Evolutionary conservation across 2,888 invertebrate species (phyloP), one percentile per base, ranked within the genome.

Genomic region (Campoplex nolae): DNA sequence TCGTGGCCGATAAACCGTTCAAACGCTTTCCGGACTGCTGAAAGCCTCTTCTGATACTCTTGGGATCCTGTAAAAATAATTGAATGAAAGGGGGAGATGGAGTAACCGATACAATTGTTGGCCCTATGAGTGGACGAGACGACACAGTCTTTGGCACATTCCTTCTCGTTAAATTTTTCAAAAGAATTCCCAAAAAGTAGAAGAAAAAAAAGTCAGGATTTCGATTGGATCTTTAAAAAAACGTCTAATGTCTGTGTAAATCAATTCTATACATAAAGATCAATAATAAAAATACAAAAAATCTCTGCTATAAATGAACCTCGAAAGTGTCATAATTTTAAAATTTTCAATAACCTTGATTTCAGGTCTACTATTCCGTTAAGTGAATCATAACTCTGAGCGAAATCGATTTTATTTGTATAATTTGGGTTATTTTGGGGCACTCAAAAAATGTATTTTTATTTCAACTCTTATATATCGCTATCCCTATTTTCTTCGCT

Each of bases 51-150:
- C 71, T 38, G 67, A 80, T 84, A 77, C 83, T 78, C 85, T 62
- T 85, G 65, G 83, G 76, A 81, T 83, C 85, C 73, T 85, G 87
- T 86, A 86, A 89, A 90, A 89, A 89, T 89, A 89, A 89, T 89
- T 89, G 89, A 81, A 88, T 88, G 84, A 89, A 87, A 86, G 32
- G 68, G 35, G 48, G 79, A 48, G 78, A 0, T 73, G 56, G 62
- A 76, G 73, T 76, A 68, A 74, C 51, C 32, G 77, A 84, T 77
- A 51, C 51, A 65, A 65, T 77, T 28, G 51, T 48, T 56, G 48
- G 32, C 16, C 45, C 16, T 7, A 2, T 38, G 11, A 18, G 38
- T 2, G 1, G 4, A 51, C n/a, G n/a, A 73, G n/a, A 13, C 38
- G 54, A 7, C 23, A 45, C 28, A 54, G 56, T 75, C 38, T 16